Percentiles rank a stretch among this genome's conserved stretches.
Conservation (phyloP, 2,113 vertebrate species). For the Butorides virescens region DNA sequence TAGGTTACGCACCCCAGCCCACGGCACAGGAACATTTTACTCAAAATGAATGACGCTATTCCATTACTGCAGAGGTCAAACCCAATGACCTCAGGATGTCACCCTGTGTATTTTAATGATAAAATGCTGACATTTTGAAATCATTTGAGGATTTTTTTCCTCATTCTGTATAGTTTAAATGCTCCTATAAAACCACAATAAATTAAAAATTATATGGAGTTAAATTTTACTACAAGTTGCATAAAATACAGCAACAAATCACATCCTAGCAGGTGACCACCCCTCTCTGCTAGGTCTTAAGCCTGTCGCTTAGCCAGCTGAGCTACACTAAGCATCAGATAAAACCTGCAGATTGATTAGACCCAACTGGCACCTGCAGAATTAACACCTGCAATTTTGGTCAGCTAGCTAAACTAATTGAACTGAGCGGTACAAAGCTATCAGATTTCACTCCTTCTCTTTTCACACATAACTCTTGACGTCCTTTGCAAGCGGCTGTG, state of each 20-base stretch:
- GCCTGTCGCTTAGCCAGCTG: not conserved
- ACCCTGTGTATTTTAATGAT: not conserved
- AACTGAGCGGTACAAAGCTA: constrained; percentile 15
- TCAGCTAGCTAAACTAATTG: constrained; percentile 48
- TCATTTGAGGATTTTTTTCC: not conserved
- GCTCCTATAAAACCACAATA: not conserved
- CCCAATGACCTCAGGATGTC: not conserved
- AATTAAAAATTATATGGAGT: not conserved
- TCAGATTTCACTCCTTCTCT: constrained; percentile 40
- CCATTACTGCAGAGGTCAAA: not conserved
- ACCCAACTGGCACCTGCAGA: constrained; percentile 51
- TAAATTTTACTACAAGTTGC: not conserved
- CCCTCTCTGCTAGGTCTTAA: constrained; percentile 22
- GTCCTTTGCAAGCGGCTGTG: constrained; percentile 42
- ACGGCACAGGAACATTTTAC: not conserved
- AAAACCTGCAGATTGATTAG: constrained; percentile 49
- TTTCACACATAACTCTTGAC: constrained; percentile 56
- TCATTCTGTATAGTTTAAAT: not conserved
- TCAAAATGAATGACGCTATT: not conserved
- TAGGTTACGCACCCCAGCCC: not conserved
- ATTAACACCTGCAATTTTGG: constrained; percentile 57
- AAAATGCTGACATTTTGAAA: not conserved
- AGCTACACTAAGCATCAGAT: constrained; percentile 29
- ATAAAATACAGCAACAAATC: constrained; percentile 16
- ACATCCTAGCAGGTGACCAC: constrained; percentile 42